Evolutionary conservation across 2,888 invertebrate genomes (phyloP), one percentile per base, ranked within the genome.

Genomic region (Polyommatus iphigenia): DNA sequence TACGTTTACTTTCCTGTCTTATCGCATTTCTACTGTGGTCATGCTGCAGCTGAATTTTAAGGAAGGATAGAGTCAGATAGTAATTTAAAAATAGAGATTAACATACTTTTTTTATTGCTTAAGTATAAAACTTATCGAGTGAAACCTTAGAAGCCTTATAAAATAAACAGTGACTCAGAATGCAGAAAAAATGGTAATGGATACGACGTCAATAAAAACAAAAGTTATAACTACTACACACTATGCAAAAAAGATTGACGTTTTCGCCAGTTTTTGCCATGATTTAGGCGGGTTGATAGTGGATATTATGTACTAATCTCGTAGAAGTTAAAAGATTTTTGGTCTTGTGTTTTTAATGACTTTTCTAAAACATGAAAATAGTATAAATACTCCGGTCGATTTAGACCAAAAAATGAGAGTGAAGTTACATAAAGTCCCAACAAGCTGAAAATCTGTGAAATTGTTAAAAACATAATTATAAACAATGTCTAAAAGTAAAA

Each of bases 91-190:
- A 67, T 67, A 67, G 67, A 67, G 18, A 67, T 67, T 67, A 67
- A 18, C 67, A 67, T 67, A 67, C 15, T 15, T 67, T 67, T 67
- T 67, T 29, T 46, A 73, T 73, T 73, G 41, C 41, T 10, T 13
- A 41, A 24, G 46, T 20, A 46, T 73, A 20, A 46, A 46, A 73
- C 20, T 20, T 73, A 73, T 73, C 46, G 15, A 15, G 20, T 46
- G 46, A 73, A 73, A 73, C 46, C 36, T 46, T 73, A 73, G 73
- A 73, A 73, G 46, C 73, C 73, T 73, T 73, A 41, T 73, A 46
- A 73, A 73, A 20, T 15, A 46, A 46, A 46, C 46, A 46, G 13
- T 73, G 73, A 46, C 13, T 41, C 46, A 80, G 80, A 80, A 15
- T 67, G 67, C 67, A 67, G 67, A 67, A 67, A 67, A 67, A 67